phyloP scores from a whole-genome alignment of 2,888 invertebrate genomes.

The Troilus luridus region DNA sequence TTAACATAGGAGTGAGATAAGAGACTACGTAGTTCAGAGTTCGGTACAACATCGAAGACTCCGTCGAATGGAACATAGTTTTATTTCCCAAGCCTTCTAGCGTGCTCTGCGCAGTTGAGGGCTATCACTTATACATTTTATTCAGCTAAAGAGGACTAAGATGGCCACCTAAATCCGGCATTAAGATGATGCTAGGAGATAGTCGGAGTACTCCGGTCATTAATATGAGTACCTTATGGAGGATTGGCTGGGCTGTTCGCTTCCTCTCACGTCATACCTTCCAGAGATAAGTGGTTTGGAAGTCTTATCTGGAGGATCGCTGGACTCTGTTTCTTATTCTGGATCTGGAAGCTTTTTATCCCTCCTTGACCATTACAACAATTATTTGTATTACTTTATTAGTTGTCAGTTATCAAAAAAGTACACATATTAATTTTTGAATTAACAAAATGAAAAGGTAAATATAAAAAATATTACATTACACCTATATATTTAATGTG shows the following conservation, averaged over 20 bases:
- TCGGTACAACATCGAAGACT: background rate
- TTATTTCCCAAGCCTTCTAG: background rate
- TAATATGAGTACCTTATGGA: slow-evolving; percentile 21
- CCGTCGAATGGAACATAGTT: background rate
- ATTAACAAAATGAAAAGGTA: too few relatives aligned
- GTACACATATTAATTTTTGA: too few relatives aligned
- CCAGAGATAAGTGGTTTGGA: background rate
- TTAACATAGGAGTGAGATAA: background rate
- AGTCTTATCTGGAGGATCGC: background rate
- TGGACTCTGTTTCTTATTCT: background rate
- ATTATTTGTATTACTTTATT: slow-evolving; percentile 1
- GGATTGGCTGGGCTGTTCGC: background rate
- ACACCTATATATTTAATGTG: background rate
- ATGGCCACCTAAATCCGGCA: slow-evolving; percentile 37
- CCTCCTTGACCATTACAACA: background rate
- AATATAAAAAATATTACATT: background rate
- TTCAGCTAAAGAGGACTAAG: slow-evolving; percentile 32
- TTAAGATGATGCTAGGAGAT: slow-evolving; percentile 32
- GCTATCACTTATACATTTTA: slow-evolving; percentile 23
- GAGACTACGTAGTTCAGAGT: background rate
- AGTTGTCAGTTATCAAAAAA: too few relatives aligned
- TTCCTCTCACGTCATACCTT: background rate
- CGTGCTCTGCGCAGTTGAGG: background rate
- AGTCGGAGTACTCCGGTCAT: background rate
- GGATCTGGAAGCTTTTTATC: background rate